Conservation (phyloP, 2,797 vertebrate species). For the Enteromius viviparus region DNA sequence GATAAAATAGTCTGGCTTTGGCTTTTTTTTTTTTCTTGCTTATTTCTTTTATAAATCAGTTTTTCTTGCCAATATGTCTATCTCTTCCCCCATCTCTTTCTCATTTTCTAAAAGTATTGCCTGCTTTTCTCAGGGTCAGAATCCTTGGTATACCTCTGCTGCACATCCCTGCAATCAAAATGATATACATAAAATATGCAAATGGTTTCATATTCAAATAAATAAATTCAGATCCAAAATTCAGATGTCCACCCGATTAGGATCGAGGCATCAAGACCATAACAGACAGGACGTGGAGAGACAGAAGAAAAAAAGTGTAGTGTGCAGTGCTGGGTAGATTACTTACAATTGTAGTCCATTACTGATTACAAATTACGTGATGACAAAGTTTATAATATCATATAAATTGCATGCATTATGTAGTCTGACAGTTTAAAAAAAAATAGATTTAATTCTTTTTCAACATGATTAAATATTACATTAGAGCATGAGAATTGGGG, state of each 20-base stretch:
- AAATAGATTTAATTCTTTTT: neutral
- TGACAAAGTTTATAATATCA: neutral
- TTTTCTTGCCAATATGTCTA: neutral
- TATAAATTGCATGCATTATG: neutral
- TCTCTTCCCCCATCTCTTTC: slow-evolving; percentile 2
- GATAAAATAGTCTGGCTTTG: neutral
- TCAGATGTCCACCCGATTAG: neutral
- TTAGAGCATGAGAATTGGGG: neutral
- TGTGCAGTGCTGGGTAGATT: neutral
- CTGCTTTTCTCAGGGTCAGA: neutral
- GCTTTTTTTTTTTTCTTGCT: neutral
- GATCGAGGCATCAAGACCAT: neutral
- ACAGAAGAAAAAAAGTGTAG: neutral
- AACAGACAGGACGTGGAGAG: neutral
- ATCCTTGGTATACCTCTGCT: neutral
- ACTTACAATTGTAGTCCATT: neutral
- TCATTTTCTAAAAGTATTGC: slow-evolving; percentile 4
- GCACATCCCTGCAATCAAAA: slow-evolving; percentile 16
- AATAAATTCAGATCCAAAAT: slow-evolving; percentile 18
- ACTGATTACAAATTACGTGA: neutral
- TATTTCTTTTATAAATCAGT: neutral
- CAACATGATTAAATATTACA: neutral
- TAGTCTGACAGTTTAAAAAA: neutral
- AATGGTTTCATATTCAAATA: slow-evolving; percentile 10
- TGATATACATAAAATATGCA: slow-evolving; percentile 10